Evolutionary conservation across 1,140 invertebrate species (phyloP).

Genomic region (Pemphigus obesinymphae): DNA sequence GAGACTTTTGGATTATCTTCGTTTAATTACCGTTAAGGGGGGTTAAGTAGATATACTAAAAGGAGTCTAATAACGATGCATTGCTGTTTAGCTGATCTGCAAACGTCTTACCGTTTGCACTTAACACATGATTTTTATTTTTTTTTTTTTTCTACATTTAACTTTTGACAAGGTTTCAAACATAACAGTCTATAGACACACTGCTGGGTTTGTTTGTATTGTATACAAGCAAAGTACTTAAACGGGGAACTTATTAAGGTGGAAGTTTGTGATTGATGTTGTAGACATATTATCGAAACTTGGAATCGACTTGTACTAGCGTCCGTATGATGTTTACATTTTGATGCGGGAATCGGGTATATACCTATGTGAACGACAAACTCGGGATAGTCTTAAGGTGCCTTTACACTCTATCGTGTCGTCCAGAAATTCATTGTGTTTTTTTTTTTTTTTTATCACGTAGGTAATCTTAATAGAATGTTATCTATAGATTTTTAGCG

Average conservation of each 20-base stretch:
- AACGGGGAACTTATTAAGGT: neutral
- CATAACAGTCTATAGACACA: conserved; percentile 1
- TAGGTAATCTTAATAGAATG: too few species aligned
- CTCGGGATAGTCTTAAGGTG: neutral
- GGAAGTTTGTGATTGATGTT: conserved; percentile 6
- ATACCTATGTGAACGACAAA: neutral
- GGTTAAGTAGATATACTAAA: too few species aligned
- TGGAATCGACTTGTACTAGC: neutral
- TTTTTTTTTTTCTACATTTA: neutral
- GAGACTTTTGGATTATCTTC: too few species aligned
- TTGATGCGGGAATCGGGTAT: neutral
- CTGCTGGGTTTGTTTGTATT: neutral
- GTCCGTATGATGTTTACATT: neutral
- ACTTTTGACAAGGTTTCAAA: neutral
- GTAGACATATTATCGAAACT: neutral
- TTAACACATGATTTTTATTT: neutral
- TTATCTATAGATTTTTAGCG: too few species aligned
- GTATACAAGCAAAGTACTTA: neutral
- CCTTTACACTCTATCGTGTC: too few species aligned
- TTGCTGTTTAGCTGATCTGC: neutral
- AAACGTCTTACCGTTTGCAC: neutral
- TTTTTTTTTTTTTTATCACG: too few species aligned
- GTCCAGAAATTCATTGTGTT: too few species aligned
- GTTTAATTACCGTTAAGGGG: too few species aligned
- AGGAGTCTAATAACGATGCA: neutral